A percentile compares a stretch with the other conserved stretches of the same genome.
Evolutionary conservation across 2,797 vertebrate species (phyloP).

Genomic region (Sarcophilus harrisii): DNA sequence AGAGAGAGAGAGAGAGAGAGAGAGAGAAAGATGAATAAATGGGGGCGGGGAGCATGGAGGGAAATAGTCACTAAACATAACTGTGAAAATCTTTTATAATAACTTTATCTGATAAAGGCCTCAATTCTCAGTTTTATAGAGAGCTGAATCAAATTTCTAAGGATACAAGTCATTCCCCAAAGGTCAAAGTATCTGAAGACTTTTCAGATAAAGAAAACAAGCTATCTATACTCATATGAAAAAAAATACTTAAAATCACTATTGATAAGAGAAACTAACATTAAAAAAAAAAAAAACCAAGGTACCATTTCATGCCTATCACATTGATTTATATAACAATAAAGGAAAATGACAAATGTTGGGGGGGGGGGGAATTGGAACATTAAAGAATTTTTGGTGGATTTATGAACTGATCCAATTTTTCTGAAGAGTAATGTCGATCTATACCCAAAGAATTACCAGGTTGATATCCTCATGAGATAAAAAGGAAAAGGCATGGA

Average conservation of each 20-base stretch:
- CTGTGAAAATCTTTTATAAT: background rate
- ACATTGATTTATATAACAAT: too few relatives aligned
- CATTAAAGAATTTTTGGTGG: background rate
- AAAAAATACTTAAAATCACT: background rate
- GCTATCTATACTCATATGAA: background rate
- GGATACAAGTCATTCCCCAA: too few relatives aligned
- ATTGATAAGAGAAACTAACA: background rate
- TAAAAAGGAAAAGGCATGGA: too few relatives aligned
- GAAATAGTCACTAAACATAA: background rate
- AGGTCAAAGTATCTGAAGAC: background rate
- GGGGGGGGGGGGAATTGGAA: background rate
- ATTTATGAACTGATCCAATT: background rate
- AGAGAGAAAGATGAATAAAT: too few relatives aligned
- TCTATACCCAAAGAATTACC: background rate
- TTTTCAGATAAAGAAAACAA: background rate
- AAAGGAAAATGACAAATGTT: background rate
- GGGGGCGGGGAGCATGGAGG: background rate
- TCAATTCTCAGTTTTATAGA: background rate
- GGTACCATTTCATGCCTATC: background rate
- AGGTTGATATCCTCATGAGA: too few relatives aligned
- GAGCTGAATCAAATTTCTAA: background rate
- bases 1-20: too few relatives aligned
- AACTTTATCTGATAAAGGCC: background rate
- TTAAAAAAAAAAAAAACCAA: too few relatives aligned
- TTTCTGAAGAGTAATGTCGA: background rate